Evolutionary conservation across 1,140 invertebrate species (phyloP), one percentile per base, ranked within the genome.

Genomic region (Drosophila athabasca): DNA sequence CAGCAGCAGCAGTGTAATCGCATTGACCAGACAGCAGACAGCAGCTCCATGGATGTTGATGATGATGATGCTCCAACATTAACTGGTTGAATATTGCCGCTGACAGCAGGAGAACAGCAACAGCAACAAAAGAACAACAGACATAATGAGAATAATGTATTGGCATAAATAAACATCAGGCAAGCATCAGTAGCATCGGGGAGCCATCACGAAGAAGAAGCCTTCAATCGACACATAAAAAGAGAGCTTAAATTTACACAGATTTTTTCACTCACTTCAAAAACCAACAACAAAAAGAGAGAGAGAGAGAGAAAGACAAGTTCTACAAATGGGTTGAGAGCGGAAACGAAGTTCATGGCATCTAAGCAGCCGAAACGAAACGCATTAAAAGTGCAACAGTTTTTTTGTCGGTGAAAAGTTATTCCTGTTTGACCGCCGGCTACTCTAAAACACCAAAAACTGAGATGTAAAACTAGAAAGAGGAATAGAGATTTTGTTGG

Each of bases 311-410:
- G 22, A 24, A 2, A 24, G 22, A 24, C 2, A 4, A 35, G 8
- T 8, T 2, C 3, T 8, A 9, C 8, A 9, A 35, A 11, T 11
- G 31, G 31, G 9, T 2, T 3, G 9, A 3, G 9, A 46, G 44
- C 44, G 17, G 44, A 15, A 46, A 15, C 44, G 8, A 9, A 15
- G n/a, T 39, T 39, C 35, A 13, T 39, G 35, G 41, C 55, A 70
- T 58, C 82, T 84, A 81, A 87, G 73, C 79, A 84, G 77, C 64
- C 74, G 73, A 71, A 74, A 73, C 64, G 73, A 69, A 81, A 77
- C 60, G 77, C 77, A 84, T 84, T 85, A 84, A 84, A 81, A 74
- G 79, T 84, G 81, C 82, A 84, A 87, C 78, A 84, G 81, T 76
- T 83, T 70, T 52, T 19, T 19, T 19, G n/a, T 76, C 22, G 41